Percentiles rank a stretch among this genome's conserved stretches.
phyloP scores from a whole-genome alignment of 1,140 invertebrate species.

The Diprion similis region DNA sequence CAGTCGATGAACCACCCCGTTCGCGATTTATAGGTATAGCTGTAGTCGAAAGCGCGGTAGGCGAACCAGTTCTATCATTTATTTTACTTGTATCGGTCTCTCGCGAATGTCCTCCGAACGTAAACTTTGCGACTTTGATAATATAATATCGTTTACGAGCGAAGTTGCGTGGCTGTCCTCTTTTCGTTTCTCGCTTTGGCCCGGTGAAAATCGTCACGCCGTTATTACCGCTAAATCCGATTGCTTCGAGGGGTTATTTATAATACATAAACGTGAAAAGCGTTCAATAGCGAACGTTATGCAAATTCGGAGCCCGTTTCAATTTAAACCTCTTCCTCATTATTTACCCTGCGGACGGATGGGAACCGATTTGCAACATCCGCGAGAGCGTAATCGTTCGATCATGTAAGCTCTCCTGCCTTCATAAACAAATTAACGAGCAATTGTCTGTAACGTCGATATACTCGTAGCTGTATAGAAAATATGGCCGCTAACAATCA shows the following conservation, averaged over 20 bases:
- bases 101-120: not conserved
- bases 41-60: slow-evolving; percentile 6
- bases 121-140: slow-evolving; percentile 1
- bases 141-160: slow-evolving; percentile 3
- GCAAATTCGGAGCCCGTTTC: not conserved
- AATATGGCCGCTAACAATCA: not conserved
- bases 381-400: not conserved
- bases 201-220: no score
- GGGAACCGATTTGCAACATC: not conserved
- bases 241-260: not conserved
- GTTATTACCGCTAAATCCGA: not conserved
- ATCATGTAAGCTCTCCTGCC: not conserved
- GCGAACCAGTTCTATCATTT: slow-evolving; percentile 48
- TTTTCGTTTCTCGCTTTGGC: not conserved
- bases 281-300: not conserved
- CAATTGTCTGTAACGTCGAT: slow-evolving; percentile 5
- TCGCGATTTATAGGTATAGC: slow-evolving; percentile 12
- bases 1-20: slow-evolving; percentile 32
- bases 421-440: slow-evolving; percentile 6
- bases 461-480: not conserved
- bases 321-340: not conserved
- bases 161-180: not conserved
- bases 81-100: slow-evolving; percentile 32
- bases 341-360: not conserved
- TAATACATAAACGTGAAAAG: not conserved